These are phyloP conservation scores for Pyralis farinalis DNA, from an alignment of 2,888 invertebrate species.

Conservation along the genomic window DNA sequence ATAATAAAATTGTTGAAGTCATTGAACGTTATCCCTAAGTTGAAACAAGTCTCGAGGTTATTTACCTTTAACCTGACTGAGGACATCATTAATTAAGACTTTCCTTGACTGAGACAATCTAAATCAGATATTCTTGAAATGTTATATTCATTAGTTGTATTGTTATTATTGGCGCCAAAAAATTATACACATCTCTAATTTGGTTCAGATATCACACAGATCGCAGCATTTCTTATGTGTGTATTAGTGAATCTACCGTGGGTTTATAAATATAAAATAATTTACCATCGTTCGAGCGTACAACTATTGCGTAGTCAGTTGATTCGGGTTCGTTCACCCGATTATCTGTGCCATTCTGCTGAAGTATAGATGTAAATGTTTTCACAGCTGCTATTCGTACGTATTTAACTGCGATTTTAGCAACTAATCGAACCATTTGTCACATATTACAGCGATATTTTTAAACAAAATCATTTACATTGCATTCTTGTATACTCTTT, in stretches of 20 bases:
- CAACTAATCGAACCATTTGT: slow-evolving; percentile 13
- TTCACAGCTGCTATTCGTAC: slow-evolving; percentile 42
- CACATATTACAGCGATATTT: slow-evolving; percentile 8
- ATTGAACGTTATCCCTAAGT: slow-evolving; percentile 32
- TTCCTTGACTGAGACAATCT: slow-evolving; percentile 18
- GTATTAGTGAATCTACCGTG: neutral
- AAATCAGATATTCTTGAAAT: slow-evolving; percentile 14
- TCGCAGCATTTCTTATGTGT: no score
- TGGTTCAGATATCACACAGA: no score
- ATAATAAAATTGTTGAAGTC: slow-evolving; percentile 34
- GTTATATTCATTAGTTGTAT: neutral
- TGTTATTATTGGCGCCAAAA: no score
- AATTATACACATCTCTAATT: no score
- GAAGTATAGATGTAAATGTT: slow-evolving; percentile 34
- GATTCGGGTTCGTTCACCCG: slow-evolving; percentile 45
- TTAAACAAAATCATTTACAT: no score
- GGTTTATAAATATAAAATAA: slow-evolving; percentile 6
- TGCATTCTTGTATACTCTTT: no score
- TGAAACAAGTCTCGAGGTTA: slow-evolving; percentile 25
- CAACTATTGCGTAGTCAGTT: slow-evolving; percentile 27
- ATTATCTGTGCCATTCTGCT: slow-evolving; percentile 43
- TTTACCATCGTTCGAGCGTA: slow-evolving; percentile 10
- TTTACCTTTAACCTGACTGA: slow-evolving; percentile 37
- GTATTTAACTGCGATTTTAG: slow-evolving; percentile 20
- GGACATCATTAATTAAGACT: slow-evolving; percentile 2